phyloP scores from a whole-genome alignment of 2,888 invertebrate genomes.

The Orthosia gothica region DNA sequence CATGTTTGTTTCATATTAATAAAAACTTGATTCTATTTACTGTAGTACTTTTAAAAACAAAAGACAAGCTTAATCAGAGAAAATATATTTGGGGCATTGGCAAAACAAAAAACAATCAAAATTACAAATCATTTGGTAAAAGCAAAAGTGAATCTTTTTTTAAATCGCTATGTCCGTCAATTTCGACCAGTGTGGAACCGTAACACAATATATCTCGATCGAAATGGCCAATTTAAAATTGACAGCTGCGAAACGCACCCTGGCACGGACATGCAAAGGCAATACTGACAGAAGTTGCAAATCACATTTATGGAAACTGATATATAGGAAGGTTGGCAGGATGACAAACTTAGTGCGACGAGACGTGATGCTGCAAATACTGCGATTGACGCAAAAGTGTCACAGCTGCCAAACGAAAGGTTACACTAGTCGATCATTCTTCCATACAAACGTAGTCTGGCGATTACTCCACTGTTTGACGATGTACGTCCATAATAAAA shows the following conservation, averaged over 20 bases:
- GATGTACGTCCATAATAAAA: no score
- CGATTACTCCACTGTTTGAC: no score
- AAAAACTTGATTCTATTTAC: conserved; percentile 4
- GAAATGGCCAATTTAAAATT: conserved; percentile 10
- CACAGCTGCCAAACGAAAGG: conserved; percentile 38
- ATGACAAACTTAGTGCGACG: conserved; percentile 11
- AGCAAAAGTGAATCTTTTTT: not conserved
- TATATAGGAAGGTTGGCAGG: not conserved
- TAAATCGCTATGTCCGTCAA: not conserved
- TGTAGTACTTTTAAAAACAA: not conserved
- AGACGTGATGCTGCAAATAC: conserved; percentile 15
- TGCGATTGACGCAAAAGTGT: conserved; percentile 16
- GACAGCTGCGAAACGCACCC: conserved; percentile 14
- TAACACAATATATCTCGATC: not conserved
- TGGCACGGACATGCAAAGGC: conserved; percentile 6
- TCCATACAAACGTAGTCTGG: no score
- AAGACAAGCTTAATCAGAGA: not conserved
- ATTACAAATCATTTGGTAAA: conserved; percentile 5
- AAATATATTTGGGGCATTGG: not conserved
- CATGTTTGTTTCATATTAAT: conserved; percentile 11
- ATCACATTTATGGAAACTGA: conserved; percentile 31
- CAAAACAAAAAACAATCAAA: not conserved
- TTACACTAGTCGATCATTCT: no score
- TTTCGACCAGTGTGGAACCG: not conserved
- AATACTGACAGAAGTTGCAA: conserved; percentile 27